Base-by-base conservation (phyloP, 2,113 vertebrate species). In the Synodontis membranacea region DNA sequence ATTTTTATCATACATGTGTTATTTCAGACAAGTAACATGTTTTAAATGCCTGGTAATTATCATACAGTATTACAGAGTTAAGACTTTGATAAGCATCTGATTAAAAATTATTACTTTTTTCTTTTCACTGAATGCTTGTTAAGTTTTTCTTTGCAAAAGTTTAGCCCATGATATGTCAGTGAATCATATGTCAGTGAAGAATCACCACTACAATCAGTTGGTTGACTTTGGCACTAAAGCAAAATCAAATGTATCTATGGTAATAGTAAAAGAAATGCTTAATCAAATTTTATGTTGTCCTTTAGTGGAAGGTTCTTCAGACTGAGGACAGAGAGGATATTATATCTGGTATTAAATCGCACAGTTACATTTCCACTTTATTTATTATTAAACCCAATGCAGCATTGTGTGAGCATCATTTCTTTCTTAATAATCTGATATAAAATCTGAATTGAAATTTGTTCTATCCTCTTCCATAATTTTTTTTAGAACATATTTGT, bases 271-370 rank as follows among this genome's bases (percentile, higher is more conserved):
- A 48, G 14, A 78, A 50, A 78, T 7, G 7, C 2, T 28, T 44
- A 37, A 19, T 4, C 25, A 72, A 44, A 31, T 31, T 68, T 14
- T 9, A 44, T 42, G 23, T 25, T 42, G 12, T 76, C 12, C 19
- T 48, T n/a, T 15, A 76, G 44, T 46, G 23, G 25, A 76, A 76
- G 11, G 0, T 74, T 44, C 10, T 74, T 74, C 46, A 31, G 1
- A 15, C 46, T 78, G 46, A 21, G 25, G 6, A 37, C 7, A 44
- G 31, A 74, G 39, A 78, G 34, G 74, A 78, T 60, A n/a, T n/a
- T n/a, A n/a, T n/a, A n/a, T n/a, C n/a, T 85, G 74, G 19, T 76
- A 78, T 31, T 84, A 75, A 60, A 34, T 78, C 44, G 28, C 44
- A 42, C n/a, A 58, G 15, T 84, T 58, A 31, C 82, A 74, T 44